Percentiles rank a stretch among this genome's conserved stretches.
These are phyloP conservation scores for Leucoraja erinaceus DNA, from an alignment of 2,113 vertebrate species.

Conservation along the genomic window DNA sequence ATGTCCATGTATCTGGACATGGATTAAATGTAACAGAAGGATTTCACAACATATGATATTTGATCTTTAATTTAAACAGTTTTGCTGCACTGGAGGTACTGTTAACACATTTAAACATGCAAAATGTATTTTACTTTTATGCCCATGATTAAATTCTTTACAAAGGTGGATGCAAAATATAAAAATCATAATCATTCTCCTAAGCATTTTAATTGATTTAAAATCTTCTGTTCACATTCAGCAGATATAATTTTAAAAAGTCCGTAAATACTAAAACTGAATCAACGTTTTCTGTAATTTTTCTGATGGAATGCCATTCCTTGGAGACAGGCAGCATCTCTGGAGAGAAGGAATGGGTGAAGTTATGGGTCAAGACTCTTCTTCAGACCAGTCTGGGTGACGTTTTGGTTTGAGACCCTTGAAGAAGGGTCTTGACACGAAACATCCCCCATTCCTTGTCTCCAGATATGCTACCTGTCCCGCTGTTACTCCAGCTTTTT, in stretches of 20 bases:
- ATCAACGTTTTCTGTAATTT: neutral
- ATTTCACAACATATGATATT: neutral
- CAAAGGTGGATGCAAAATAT: neutral
- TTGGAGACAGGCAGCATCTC: neutral
- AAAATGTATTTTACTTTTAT: neutral
- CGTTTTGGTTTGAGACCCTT: too few species aligned
- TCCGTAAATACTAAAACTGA: neutral
- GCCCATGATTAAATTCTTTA: neutral
- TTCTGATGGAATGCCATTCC: neutral
- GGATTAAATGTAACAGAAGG: neutral
- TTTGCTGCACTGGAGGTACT: neutral
- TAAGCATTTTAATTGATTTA: neutral
- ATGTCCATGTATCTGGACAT: neutral
- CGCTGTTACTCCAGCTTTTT: too few species aligned
- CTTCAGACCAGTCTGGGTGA: too few species aligned
- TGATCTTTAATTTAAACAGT: neutral
- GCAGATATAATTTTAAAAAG: too few species aligned
- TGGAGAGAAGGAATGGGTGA: too few species aligned
- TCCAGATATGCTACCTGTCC: too few species aligned
- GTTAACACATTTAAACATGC: neutral
- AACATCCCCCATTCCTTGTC: too few species aligned
- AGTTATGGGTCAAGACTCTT: too few species aligned
- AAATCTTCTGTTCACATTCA: too few species aligned
- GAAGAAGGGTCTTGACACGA: too few species aligned
- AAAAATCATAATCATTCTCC: neutral